Conservation (phyloP, 2,888 invertebrate genomes). For the Xestia ashworthii region DNA sequence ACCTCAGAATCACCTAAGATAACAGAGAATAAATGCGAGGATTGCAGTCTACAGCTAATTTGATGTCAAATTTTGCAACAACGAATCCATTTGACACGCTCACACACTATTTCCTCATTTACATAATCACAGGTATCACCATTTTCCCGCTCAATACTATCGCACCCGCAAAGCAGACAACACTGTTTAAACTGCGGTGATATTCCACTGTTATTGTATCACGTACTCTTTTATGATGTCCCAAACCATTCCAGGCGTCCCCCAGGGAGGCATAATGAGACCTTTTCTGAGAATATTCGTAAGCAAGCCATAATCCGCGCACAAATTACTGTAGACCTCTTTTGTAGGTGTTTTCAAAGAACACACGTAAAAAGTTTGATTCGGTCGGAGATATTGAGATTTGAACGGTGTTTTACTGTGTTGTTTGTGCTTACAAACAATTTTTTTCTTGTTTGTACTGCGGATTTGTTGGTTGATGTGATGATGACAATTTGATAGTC, state of each 20-base stretch:
- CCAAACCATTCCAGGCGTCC: constrained; percentile 57
- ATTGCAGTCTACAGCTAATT: neutral
- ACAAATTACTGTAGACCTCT: constrained; percentile 50
- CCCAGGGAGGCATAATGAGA: constrained; percentile 57
- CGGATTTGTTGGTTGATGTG: constrained; percentile 11
- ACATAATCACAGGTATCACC: constrained; percentile 13
- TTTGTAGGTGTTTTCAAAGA: constrained; percentile 47
- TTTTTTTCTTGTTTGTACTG: constrained; percentile 24
- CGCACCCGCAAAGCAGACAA: constrained; percentile 12
- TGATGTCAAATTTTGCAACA: neutral
- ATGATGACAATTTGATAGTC: neutral
- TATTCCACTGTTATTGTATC: constrained; percentile 57
- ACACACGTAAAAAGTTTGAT: constrained; percentile 44
- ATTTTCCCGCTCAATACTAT: constrained; percentile 27
- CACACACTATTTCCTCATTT: constrained; percentile 6
- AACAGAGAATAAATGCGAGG: neutral
- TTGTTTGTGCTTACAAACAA: constrained; percentile 13
- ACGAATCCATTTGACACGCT: neutral
- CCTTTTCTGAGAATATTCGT: constrained; percentile 59
- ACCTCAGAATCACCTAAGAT: neutral
- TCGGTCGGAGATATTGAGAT: constrained; percentile 40
- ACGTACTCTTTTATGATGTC: constrained; percentile 64
- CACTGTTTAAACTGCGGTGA: constrained; percentile 46
- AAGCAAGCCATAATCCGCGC: constrained; percentile 55
- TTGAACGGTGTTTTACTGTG: constrained; percentile 38